These are phyloP conservation scores for Entomobrya proxima DNA, from an alignment of 2,888 invertebrate genomes.

Conservation along the genomic window DNA sequence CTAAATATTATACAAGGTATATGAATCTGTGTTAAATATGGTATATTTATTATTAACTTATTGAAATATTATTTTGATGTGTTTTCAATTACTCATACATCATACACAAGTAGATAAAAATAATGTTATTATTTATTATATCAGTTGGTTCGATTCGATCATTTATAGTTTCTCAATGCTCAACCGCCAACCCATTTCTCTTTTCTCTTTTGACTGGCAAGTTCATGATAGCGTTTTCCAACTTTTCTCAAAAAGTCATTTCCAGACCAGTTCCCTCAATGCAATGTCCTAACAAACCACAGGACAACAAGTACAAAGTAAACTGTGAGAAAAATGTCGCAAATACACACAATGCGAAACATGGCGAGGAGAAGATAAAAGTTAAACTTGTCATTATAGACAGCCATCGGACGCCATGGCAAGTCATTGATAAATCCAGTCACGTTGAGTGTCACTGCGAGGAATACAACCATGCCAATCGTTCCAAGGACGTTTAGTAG, in stretches of 20 bases:
- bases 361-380: slow-evolving; percentile 68
- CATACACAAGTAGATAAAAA: slow-evolving; percentile 21
- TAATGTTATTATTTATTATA: too few species aligned
- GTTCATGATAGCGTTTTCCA: not conserved
- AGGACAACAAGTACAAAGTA: slow-evolving; percentile 67
- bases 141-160: not conserved
- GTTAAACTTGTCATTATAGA: slow-evolving; percentile 69
- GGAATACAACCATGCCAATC: slow-evolving; percentile 58
- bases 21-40: too few species aligned
- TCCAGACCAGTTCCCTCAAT: not conserved
- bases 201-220: not conserved
- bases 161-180: not conserved
- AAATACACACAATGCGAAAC: slow-evolving; percentile 60
- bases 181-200: too few species aligned
- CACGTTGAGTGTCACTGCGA: slow-evolving; percentile 62
- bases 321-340: slow-evolving; percentile 64
- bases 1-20: too few species aligned
- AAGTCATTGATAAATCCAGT: slow-evolving; percentile 69
- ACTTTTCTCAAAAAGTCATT: not conserved
- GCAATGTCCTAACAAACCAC: slow-evolving; percentile 67
- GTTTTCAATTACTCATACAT: too few species aligned
- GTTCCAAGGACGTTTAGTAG: slow-evolving; percentile 54
- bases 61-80: not conserved
- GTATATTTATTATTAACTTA: too few species aligned
- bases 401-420: slow-evolving; percentile 62